Evolutionary conservation across 2,113 vertebrate species (phyloP), one percentile per base, ranked within the genome.

Genomic region (Mesocricetus auratus): DNA sequence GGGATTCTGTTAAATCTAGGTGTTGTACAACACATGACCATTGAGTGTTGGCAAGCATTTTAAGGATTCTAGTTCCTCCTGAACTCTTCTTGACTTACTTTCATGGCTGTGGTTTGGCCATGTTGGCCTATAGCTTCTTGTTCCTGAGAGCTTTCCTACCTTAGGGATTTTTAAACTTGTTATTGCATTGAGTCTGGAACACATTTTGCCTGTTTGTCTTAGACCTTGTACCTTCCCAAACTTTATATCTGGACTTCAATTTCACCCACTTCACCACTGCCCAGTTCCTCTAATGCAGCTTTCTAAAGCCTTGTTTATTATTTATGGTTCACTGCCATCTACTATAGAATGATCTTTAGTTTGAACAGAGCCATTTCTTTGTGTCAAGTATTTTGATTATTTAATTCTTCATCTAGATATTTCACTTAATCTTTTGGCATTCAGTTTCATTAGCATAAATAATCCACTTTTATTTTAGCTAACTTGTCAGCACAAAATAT

Each of bases 1-100:
- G 62, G 78, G 68, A 85, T 26, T 33, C 56, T 96, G 74, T 92
- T 85, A 88, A 12, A 94, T 64, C n/a, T 82, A 93, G 95, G 60
- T 62, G 15, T 87, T 79, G 75, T 5, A 24, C 50, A 91, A 58
- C 5, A 58, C 73, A 33, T 9, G 90, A 85, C 69, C 62, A 81
- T 39, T 78, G 81, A 85, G 39, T 50, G 58, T 17, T 90, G 89
- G 60, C 2, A 75, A 83, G 50, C 26, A 1, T 79, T 87, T 81
- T 79, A 77, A 73, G 45, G 33, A n/a, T 88, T 17, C 19, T 47
- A 0, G 64, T 9, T 94, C 39, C 86, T 74, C 13, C 62, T 77
- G 79, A 86, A 42, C 42, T 75, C 2, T 33, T 45, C 21, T 56
- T 15, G 7, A 56, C 19, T 71, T 71, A 7, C 69, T 33, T 53